phyloP scores from a whole-genome alignment of 2,113 vertebrate genomes.

The Balaeniceps rex region DNA sequence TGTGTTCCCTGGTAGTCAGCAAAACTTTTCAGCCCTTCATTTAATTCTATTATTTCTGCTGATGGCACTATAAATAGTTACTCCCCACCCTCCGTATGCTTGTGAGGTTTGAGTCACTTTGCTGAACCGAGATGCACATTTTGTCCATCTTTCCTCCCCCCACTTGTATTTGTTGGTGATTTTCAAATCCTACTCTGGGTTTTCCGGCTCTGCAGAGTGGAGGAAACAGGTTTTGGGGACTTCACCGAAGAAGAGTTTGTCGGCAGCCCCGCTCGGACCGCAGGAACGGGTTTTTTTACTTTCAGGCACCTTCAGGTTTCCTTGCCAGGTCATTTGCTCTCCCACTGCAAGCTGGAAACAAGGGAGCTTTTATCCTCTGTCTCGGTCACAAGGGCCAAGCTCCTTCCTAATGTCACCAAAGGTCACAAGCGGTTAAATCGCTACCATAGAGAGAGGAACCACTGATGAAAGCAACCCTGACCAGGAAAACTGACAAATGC shows the following conservation, averaged over 20 bases:
- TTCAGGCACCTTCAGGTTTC: not conserved
- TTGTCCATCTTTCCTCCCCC: not conserved
- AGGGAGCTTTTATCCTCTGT: not conserved
- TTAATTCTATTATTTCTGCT: slow-evolving; percentile 49
- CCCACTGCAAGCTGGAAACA: not conserved
- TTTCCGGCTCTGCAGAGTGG: not conserved
- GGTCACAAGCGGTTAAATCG: not conserved
- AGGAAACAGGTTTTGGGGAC: not conserved
- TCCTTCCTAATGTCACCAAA: not conserved
- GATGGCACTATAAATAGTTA: slow-evolving; percentile 61
- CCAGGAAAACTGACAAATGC: not conserved
- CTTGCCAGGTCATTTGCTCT: not conserved
- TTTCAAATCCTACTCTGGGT: not conserved
- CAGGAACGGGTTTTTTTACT: not conserved
- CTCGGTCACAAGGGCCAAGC: not conserved
- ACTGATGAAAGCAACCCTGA: not conserved
- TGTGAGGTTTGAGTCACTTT: slow-evolving; percentile 4
- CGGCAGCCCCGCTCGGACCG: not conserved
- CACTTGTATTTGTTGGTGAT: not conserved
- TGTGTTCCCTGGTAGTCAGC: slow-evolving; percentile 37
- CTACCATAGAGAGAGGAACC: not conserved
- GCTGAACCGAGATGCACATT: slow-evolving; percentile 5
- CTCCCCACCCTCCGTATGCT: slow-evolving; percentile 12
- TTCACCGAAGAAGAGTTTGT: not conserved
- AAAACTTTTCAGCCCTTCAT: slow-evolving; percentile 61